A percentile compares a stretch with the other conserved stretches of the same genome.
Conservation (phyloP, 2,797 vertebrate genomes). For the Notolepis coatsorum region DNA sequence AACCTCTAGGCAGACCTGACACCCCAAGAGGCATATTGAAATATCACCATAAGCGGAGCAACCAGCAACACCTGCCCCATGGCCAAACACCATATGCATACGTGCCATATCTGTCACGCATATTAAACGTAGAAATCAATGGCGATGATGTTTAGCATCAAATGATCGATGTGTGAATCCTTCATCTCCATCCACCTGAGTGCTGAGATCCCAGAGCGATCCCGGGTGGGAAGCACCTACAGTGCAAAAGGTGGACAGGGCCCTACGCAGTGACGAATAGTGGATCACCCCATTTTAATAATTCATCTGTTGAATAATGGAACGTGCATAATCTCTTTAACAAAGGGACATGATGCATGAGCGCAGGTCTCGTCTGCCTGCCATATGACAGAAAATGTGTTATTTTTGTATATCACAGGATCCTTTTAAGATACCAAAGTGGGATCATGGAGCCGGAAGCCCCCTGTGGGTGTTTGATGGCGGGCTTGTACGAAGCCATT, state of each 20-base stretch:
- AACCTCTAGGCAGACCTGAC: neutral
- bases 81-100: conserved; percentile 20
- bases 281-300: conserved; percentile 68
- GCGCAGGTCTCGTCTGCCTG: conserved; percentile 25
- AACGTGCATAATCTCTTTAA: conserved; percentile 66
- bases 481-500: conserved; percentile 31
- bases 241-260: conserved; percentile 27
- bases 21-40: neutral
- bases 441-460: conserved; percentile 17
- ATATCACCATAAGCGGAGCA: conserved; percentile 1
- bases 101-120: neutral
- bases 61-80: neutral
- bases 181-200: neutral
- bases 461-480: conserved; percentile 38
- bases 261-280: conserved; percentile 36
- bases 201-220: conserved; percentile 32
- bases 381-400: conserved; percentile 26
- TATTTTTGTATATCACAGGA: conserved; percentile 45
- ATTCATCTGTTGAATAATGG: conserved; percentile 76
- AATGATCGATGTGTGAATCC: conserved; percentile 3
- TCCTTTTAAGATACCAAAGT: conserved; percentile 56
- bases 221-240: conserved; percentile 37
- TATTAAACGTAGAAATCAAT: neutral
- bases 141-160: conserved; percentile 1
- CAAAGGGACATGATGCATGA: conserved; percentile 62